phyloP scores from a whole-genome alignment of 2,888 invertebrate species.

The Idaea dimidiata region DNA sequence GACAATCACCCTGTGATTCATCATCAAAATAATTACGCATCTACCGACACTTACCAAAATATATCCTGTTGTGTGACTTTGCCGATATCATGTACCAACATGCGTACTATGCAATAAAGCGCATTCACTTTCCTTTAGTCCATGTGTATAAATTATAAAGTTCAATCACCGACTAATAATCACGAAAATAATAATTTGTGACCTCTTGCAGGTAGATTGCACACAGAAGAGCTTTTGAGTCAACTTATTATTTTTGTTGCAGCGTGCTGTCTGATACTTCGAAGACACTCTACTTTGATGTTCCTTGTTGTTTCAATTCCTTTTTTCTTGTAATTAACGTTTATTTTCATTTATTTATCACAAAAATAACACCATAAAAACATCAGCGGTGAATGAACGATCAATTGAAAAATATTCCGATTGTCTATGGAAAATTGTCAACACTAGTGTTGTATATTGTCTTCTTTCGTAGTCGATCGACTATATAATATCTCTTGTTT shows the following conservation, averaged over 20 bases:
- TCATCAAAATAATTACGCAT: conserved; percentile 53
- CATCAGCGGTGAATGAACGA: conserved; percentile 81
- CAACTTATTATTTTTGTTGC: conserved; percentile 48
- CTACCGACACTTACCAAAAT: conserved; percentile 66
- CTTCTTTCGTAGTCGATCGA: conserved; percentile 18
- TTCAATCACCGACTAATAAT: conserved; percentile 63
- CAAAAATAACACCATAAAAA: conserved; percentile 77
- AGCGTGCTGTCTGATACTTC: conserved; percentile 48
- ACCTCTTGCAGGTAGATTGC: conserved; percentile 75
- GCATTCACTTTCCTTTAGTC: conserved; percentile 55
- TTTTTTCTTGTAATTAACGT: conserved; percentile 63
- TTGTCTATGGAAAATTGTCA: conserved; percentile 60
- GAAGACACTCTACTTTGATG: conserved; percentile 69
- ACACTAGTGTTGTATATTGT: conserved; percentile 38
- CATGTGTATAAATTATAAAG: conserved; percentile 55
- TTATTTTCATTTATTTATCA: conserved; percentile 73
- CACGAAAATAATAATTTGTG: conserved; percentile 65
- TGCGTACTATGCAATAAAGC: conserved; percentile 57
- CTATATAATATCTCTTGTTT: too few species aligned
- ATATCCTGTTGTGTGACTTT: conserved; percentile 48
- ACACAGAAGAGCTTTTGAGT: conserved; percentile 61
- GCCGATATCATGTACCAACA: conserved; percentile 49
- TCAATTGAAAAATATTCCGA: conserved; percentile 60
- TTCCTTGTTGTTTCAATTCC: conserved; percentile 55
- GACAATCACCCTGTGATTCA: conserved; percentile 60